Percentiles rank a stretch among this genome's conserved stretches.
Conservation (phyloP, 2,797 vertebrate species). For the Bradypus variegatus region DNA sequence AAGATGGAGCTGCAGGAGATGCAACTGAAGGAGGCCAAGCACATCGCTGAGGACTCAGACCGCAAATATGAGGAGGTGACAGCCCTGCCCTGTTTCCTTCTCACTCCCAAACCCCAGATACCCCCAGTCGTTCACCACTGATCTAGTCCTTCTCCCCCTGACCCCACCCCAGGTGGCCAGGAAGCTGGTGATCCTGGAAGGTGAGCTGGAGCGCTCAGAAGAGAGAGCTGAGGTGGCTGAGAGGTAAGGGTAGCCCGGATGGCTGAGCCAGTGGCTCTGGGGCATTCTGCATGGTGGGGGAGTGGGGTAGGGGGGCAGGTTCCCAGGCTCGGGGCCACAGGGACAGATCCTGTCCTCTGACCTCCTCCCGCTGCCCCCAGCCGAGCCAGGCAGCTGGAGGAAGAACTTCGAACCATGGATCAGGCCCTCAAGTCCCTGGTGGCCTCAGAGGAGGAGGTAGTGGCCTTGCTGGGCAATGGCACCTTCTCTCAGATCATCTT, state of each 20-base stretch:
- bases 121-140: fast-evolving
- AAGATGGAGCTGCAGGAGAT: constrained; percentile 99
- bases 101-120: not conserved
- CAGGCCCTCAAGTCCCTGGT: constrained; percentile 96
- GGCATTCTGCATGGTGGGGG: not conserved
- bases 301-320: not conserved
- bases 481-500: constrained; percentile 44
- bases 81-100: not conserved
- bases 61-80: constrained; percentile 96
- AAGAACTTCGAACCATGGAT: constrained; percentile 95
- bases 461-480: constrained; percentile 65
- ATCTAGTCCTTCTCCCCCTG: not conserved
- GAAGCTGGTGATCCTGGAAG: constrained; percentile 95
- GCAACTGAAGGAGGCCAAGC: constrained; percentile 97
- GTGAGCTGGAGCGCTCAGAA: constrained; percentile 94
- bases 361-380: constrained; percentile 74
- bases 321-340: constrained; percentile 46
- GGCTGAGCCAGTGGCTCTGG: not conserved
- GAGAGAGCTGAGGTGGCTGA: constrained; percentile 96
- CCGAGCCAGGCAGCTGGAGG: constrained; percentile 89
- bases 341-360: constrained; percentile 48
- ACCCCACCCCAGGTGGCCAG: constrained; percentile 84
- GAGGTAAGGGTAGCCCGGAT: constrained; percentile 78
- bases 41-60: constrained; percentile 96
- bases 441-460: constrained; percentile 98